phyloP scores from a whole-genome alignment of 2,113 vertebrate species.

The Dipodomys ordii region DNA sequence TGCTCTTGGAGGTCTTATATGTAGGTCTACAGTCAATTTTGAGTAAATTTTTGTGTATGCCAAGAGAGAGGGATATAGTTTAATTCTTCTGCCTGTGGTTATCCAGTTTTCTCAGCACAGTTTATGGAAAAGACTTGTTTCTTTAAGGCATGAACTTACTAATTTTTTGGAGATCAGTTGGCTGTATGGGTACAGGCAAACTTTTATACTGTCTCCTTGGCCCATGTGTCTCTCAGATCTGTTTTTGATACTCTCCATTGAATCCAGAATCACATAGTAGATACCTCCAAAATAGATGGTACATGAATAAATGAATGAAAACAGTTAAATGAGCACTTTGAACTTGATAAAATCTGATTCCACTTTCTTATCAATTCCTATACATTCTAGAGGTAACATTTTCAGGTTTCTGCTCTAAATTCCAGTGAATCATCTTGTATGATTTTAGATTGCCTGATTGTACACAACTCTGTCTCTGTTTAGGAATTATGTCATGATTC shows the following conservation, averaged over 20 bases:
- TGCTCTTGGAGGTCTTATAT: not conserved
- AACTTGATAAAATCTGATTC: slow-evolving; percentile 16
- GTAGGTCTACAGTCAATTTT: not conserved
- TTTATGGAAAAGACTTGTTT: not conserved
- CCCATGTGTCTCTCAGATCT: not conserved
- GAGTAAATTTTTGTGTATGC: not conserved
- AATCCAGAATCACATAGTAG: not conserved
- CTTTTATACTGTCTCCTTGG: not conserved
- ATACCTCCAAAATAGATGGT: not conserved
- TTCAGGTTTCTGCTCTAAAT: not conserved
- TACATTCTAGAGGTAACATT: not conserved
- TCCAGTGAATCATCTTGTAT: not conserved
- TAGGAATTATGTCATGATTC: not conserved
- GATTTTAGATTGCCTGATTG: not conserved
- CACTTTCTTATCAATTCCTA: not conserved
- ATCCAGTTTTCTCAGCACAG: no score
- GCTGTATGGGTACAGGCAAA: not conserved
- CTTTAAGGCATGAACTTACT: not conserved
- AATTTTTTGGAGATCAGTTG: not conserved
- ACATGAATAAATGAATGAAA: not conserved
- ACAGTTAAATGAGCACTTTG: slow-evolving; percentile 8
- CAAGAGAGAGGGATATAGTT: not conserved
- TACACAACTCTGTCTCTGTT: not conserved
- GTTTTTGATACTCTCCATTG: not conserved
- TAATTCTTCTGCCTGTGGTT: no score